Conservation (phyloP, 1,140 invertebrate genomes). For the Macrostomum lignano region DNA sequence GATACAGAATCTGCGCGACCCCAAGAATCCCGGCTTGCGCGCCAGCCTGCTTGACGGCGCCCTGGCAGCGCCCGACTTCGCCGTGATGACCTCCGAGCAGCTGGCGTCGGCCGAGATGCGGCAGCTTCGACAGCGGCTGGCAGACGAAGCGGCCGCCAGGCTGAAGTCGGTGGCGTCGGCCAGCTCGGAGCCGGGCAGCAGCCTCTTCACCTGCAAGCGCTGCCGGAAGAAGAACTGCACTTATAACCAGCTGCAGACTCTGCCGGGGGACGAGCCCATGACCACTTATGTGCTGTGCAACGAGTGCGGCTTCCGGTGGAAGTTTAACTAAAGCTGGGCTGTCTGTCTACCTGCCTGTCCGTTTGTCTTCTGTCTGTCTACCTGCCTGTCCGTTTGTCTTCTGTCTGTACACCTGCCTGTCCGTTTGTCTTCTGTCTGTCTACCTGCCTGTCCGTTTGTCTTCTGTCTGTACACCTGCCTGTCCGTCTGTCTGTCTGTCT, state of each 20-base stretch:
- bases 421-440: too few species aligned
- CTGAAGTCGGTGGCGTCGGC: conserved; percentile 63
- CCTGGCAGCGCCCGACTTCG: conserved; percentile 51
- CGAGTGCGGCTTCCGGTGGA: conserved; percentile 90
- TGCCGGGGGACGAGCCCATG: conserved; percentile 97
- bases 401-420: too few species aligned
- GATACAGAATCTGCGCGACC: conserved; percentile 73
- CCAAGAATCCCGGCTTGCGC: conserved; percentile 67
- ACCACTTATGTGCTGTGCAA: conserved; percentile 94
- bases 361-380: too few species aligned
- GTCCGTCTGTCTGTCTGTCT: too few species aligned
- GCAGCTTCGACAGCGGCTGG: conserved; percentile 61
- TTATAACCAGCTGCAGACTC: conserved; percentile 75
- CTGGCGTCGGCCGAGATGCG: conserved; percentile 38
- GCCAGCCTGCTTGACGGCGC: conserved; percentile 71
- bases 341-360: too few species aligned
- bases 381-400: too few species aligned
- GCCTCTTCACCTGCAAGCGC: conserved; percentile 63
- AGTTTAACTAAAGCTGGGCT: too few species aligned
- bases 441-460: too few species aligned
- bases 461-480: too few species aligned
- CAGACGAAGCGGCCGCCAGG: conserved; percentile 89
- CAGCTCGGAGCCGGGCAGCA: conserved; percentile 58
- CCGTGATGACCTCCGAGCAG: conserved; percentile 71
- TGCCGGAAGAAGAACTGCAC: conserved; percentile 54